Base-by-base conservation (phyloP, 2,888 invertebrate species). In the Daptonema setosum region DNA sequence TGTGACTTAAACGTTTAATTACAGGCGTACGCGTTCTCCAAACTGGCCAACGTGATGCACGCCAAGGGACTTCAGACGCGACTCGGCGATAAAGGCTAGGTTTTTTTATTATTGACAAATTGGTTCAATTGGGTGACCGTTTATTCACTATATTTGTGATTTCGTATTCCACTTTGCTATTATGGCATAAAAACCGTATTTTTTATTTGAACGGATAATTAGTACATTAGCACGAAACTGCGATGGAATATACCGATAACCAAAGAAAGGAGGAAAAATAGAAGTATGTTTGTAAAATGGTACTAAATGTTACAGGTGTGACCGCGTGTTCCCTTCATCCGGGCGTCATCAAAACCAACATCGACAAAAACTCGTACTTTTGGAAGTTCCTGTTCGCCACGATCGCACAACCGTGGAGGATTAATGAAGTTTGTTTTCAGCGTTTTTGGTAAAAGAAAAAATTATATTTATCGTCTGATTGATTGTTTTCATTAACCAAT, bases 1-100 rank as follows among this genome's bases (percentile, higher is more conserved):
- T n/a, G n/a, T n/a, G 29, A 55, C 2, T 25, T 55, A 11, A 55
- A 56, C 28, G 20, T 81, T 75, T 78, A 82, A 57, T 82, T 88
- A 79, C 80, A 79, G 74, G 85, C 86, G 1, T 93, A 91, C 71
- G 87, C 88, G 68, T 81, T 86, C 73, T 57, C 57, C 2, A 48
- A 58, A 56, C 45, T 61, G 20, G 56, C 54, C 56, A 41, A 47
- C 28, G 1, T 50, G 26, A n/a, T 54, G 29, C 54, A 35, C 30
- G 53, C 59, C n/a, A 47, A 43, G 45, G 60, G 52, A 29, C 52
- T 58, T n/a, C 53, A 60, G 35, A 52, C 30, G 22, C 55, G 51
- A 24, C 45, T 45, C 25, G 28, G 56, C 17, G 8, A 35, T 8
- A 35, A 11, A 11, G 17, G 35, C 8, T 8, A 11, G 8, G 8